Evolutionary conservation across 2,797 vertebrate species (phyloP).

Genomic region (Paramormyrops hopkinsi): DNA sequence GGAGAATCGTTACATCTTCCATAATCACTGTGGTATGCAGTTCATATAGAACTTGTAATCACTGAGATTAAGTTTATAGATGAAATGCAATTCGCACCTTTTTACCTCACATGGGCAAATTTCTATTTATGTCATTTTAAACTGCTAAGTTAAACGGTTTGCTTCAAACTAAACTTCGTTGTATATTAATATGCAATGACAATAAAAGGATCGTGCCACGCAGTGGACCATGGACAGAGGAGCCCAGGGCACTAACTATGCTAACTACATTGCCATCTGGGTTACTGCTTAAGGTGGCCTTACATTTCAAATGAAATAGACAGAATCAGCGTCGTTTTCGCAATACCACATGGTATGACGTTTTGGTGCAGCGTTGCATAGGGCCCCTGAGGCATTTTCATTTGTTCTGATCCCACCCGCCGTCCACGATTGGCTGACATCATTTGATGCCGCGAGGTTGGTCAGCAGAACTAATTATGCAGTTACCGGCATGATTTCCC

Average conservation of each 20-base stretch:
- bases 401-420: neutral
- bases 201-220: slow-evolving; percentile 1
- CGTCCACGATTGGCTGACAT: neutral
- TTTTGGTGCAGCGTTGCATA: neutral
- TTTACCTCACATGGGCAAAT: neutral
- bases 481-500: neutral
- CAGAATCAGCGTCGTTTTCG: neutral
- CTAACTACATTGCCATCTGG: neutral
- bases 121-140: neutral
- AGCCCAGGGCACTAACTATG: slow-evolving; percentile 24
- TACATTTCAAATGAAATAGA: neutral
- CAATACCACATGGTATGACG: neutral
- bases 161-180: neutral
- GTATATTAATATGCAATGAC: neutral
- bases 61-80: neutral
- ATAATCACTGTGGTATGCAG: slow-evolving; percentile 20
- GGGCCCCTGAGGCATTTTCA: neutral
- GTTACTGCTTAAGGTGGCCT: neutral
- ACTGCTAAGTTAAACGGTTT: neutral
- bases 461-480: neutral
- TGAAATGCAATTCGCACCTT: neutral
- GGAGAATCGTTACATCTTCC: slow-evolving; percentile 20
- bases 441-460: neutral
- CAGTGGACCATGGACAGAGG: slow-evolving; percentile 29
- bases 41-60: neutral